A percentile compares a stretch with the other conserved stretches of the same genome.
Evolutionary conservation across 2,797 vertebrate species (phyloP).

Genomic region (Nasua narica): DNA sequence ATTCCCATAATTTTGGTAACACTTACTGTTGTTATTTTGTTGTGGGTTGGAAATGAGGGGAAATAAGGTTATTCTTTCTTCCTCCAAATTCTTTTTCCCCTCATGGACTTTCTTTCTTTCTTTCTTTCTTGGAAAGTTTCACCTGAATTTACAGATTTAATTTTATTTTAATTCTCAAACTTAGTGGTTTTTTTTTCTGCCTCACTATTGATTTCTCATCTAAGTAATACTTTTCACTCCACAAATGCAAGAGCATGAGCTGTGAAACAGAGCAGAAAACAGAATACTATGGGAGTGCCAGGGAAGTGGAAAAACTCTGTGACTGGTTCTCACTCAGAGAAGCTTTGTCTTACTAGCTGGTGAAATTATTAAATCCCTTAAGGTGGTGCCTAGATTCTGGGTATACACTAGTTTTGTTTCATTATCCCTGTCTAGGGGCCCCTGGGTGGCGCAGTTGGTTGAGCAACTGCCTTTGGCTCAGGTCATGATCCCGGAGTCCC

Average conservation of each 20-base stretch:
- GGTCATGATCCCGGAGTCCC: too few species aligned
- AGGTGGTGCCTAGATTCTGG: not conserved
- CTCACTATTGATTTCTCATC: not conserved
- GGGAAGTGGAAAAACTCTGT: not conserved
- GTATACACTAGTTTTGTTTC: not conserved
- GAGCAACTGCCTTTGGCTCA: too few species aligned
- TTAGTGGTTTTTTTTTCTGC: not conserved
- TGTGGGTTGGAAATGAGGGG: not conserved
- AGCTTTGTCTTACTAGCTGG: not conserved
- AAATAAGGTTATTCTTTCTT: not conserved
- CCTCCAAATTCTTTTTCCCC: not conserved
- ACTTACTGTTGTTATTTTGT: not conserved
- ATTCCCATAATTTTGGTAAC: not conserved
- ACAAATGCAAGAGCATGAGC: not conserved
- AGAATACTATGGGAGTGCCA: too few species aligned
- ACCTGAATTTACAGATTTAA: constrained; percentile 7
- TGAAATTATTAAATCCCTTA: not conserved
- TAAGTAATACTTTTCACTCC: not conserved
- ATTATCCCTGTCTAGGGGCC: not conserved
- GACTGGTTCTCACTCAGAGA: not conserved
- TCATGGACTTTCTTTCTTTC: not conserved
- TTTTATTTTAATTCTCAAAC: not conserved
- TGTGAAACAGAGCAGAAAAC: not conserved
- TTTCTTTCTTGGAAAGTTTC: not conserved
- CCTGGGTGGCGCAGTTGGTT: too few species aligned